Percentiles rank a stretch among this genome's conserved stretches.
phyloP scores from a whole-genome alignment of 2,113 vertebrate genomes.

The Verasper variegatus region DNA sequence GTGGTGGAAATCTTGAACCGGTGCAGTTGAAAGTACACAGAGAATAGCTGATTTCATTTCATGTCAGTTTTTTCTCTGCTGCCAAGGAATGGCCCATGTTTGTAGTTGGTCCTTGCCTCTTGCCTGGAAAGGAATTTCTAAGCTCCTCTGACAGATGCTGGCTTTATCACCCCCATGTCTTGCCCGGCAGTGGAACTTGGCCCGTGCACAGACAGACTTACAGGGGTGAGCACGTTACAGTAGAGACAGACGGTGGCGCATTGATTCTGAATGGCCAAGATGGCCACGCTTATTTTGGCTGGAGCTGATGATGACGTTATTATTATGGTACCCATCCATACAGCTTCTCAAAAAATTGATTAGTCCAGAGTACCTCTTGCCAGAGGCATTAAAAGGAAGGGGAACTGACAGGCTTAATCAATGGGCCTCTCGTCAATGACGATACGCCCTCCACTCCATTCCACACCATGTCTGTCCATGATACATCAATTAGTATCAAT shows the following conservation, averaged over 20 bases:
- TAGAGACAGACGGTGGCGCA: conserved; percentile 51
- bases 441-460: conserved; percentile 67
- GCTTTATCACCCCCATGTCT: conserved; percentile 75
- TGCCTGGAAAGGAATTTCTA: conserved; percentile 80
- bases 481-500: conserved; percentile 72
- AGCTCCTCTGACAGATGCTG: conserved; percentile 76
- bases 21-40: conserved; percentile 77
- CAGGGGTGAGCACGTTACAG: conserved; percentile 47
- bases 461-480: conserved; percentile 58
- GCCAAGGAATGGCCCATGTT: conserved; percentile 75
- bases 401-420: conserved; percentile 75
- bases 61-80: conserved; percentile 67
- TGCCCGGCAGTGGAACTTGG: conserved; percentile 56
- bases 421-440: conserved; percentile 70
- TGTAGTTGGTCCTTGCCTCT: conserved; percentile 75
- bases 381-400: conserved; percentile 69
- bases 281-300: conserved; percentile 68
- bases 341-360: conserved; percentile 68
- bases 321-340: conserved; percentile 61
- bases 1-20: conserved; percentile 73
- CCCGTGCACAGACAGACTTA: conserved; percentile 60
- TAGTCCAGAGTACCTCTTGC: conserved; percentile 56
- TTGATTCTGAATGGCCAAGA: conserved; percentile 63
- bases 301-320: conserved; percentile 65
- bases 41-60: conserved; percentile 81